Conservation (phyloP, 2,797 vertebrate genomes). For the Valencia hispanica region DNA sequence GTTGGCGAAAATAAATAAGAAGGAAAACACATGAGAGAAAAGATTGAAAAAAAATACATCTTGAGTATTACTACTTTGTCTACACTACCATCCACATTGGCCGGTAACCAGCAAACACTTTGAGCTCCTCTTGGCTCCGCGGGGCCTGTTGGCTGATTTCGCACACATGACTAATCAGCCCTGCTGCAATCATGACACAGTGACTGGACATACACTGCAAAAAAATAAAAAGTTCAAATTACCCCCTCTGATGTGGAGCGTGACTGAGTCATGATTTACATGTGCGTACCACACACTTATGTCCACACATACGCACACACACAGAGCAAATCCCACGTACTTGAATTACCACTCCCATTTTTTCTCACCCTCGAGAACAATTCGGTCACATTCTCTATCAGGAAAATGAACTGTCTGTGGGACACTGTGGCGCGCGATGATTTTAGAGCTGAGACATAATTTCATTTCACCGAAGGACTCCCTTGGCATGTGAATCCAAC, state of each 20-base stretch:
- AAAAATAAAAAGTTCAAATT: slow-evolving; percentile 39
- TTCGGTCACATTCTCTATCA: slow-evolving; percentile 54
- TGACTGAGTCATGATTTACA: slow-evolving; percentile 62
- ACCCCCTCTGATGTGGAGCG: slow-evolving; percentile 48
- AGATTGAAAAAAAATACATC: slow-evolving; percentile 47
- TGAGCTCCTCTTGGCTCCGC: slow-evolving; percentile 42
- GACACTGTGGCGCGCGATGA: slow-evolving; percentile 60
- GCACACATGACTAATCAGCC: slow-evolving; percentile 68
- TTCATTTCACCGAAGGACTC: slow-evolving; percentile 71
- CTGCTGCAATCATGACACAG: slow-evolving; percentile 57
- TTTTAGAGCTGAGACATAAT: slow-evolving; percentile 66
- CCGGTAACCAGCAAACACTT: slow-evolving; percentile 60
- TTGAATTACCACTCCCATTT: slow-evolving; percentile 45
- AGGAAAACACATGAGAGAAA: slow-evolving; percentile 44
- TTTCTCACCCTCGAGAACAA: slow-evolving; percentile 55
- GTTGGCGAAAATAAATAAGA: slow-evolving; percentile 69
- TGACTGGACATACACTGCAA: slow-evolving; percentile 20
- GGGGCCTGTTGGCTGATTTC: slow-evolving; percentile 51
- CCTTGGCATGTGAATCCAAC: slow-evolving; percentile 64
- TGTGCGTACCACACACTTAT: slow-evolving; percentile 44
- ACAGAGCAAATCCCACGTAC: slow-evolving; percentile 26
- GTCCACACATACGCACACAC: not conserved
- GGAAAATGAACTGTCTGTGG: slow-evolving; percentile 51
- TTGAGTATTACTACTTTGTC: slow-evolving; percentile 72
- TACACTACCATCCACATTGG: slow-evolving; percentile 60